Base-by-base conservation (phyloP, 1,140 invertebrate genomes). In the Lepidurus packardi region DNA sequence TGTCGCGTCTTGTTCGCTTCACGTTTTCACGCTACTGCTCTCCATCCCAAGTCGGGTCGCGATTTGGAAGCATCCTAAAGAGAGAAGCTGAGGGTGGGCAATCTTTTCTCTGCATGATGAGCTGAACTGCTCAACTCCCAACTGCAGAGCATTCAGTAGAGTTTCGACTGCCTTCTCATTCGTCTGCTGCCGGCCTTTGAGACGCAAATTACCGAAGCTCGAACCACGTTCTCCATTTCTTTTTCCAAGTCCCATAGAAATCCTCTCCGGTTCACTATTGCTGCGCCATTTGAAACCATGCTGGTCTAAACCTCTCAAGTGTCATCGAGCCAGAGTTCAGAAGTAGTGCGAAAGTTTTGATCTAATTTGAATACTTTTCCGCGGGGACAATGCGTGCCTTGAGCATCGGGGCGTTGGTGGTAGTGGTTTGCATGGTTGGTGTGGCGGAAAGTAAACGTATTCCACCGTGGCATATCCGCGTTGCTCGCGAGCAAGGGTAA, bases 401-500 rank as follows among this genome's bases (percentile, higher is more conserved):
- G 53, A 21, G 9, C 6, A 21, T 21, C n/a, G 16, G 16, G 53
- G 53, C 53, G 53, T 13, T 65, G 7, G 53, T 65, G 74, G 42
- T 78, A 44, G 44, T 78, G 78, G 13, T 44, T 42, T 79, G 73
- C 78, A 42, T 79, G 47, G 24, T 78, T 77, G 74, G 25, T 73
- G 78, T 73, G 41, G 16, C 21, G 73, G 42, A 45, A 34, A 76
- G 78, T 11, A 81, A 78, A 45, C 79, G 81, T 73, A 83, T 85
- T 10, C 84, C 84, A 7, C 82, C 82, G 81, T 85, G 84, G 84
- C 84, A 85, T 78, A 83, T 85, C 25, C 83, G 85, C 80, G 81
- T 85, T 16, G 82, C 83, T 11, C 83, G 84, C 76, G 81, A 83
- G 79, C 85, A 85, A 82, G 85, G 85, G 84, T 85, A 81, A 81